Evolutionary conservation across 2,888 invertebrate species (phyloP).

Genomic region (Dasysyrphus tricinctus): DNA sequence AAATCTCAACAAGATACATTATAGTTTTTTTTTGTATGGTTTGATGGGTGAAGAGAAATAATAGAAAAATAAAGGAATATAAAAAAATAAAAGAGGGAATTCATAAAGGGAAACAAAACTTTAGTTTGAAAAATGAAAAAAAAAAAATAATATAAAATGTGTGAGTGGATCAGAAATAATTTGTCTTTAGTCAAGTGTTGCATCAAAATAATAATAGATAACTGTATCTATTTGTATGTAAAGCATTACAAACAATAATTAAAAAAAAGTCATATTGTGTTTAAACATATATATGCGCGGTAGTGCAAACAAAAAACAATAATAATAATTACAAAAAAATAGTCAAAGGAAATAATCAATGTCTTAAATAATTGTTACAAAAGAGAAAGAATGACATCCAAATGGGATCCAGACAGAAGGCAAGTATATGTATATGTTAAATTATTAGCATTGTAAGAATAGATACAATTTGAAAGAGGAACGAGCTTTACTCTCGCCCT

Average conservation of each 20-base stretch:
- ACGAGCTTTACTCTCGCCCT: conserved; percentile 52
- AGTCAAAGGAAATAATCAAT: conserved; percentile 52
- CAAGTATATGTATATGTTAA: conserved; percentile 48
- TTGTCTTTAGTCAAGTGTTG: conserved; percentile 68
- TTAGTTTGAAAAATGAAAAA: conserved; percentile 34
- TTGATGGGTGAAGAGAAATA: background rate
- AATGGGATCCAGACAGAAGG: conserved; percentile 45
- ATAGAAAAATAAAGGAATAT: conserved; percentile 27
- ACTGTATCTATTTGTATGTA: conserved; percentile 55
- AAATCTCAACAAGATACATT: conserved; percentile 45
- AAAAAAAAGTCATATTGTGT: conserved; percentile 59
- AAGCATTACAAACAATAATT: conserved; percentile 65
- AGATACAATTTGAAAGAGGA: conserved; percentile 54
- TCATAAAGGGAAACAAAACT: conserved; percentile 60
- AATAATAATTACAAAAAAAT: conserved; percentile 53
- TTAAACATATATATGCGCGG: conserved; percentile 61
- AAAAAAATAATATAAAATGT: conserved; percentile 33
- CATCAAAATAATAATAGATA: conserved; percentile 38
- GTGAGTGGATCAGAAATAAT: conserved; percentile 36
- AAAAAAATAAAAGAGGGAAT: conserved; percentile 45
- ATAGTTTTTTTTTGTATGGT: conserved; percentile 8
- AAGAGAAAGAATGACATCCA: conserved; percentile 43
- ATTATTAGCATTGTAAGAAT: conserved; percentile 58
- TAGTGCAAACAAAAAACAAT: conserved; percentile 56
- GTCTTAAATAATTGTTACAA: conserved; percentile 56